A percentile compares a stretch with the other conserved stretches of the same genome.
Evolutionary conservation across 2,888 invertebrate species (phyloP).

Genomic region (Hirtodrosophila confusa): DNA sequence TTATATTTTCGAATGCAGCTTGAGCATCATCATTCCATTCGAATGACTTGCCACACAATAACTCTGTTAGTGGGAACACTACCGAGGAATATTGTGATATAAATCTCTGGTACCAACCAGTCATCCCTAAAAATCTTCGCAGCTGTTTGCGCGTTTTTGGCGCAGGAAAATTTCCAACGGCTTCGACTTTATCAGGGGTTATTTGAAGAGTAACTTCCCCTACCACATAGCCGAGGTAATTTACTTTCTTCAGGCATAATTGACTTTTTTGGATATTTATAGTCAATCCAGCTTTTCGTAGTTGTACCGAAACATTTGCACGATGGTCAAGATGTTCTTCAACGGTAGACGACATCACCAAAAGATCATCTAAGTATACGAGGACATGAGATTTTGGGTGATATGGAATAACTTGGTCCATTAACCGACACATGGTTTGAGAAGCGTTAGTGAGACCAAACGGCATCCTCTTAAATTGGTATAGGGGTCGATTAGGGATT

Average conservation of each 20-base stretch:
- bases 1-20: slow-evolving; percentile 1
- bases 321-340: neutral
- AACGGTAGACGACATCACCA: neutral
- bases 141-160: neutral
- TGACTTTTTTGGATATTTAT: too few relatives aligned
- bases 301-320: neutral
- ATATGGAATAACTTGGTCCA: slow-evolving; percentile 8
- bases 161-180: neutral
- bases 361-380: neutral
- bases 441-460: too few relatives aligned
- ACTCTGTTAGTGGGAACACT: slow-evolving; percentile 1
- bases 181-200: neutral
- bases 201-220: neutral
- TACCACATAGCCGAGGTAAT: too few relatives aligned
- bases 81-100: slow-evolving; percentile 4
- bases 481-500: too few relatives aligned
- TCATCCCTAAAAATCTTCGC: neutral
- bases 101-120: slow-evolving; percentile 8
- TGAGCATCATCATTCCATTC: slow-evolving; percentile 2
- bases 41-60: slow-evolving; percentile 3
- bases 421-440: slow-evolving; percentile 3
- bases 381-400: neutral
- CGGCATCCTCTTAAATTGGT: too few relatives aligned
- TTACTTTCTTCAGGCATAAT: neutral
- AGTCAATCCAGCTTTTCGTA: too few relatives aligned